These are phyloP conservation scores for Sardina pilchardus DNA, from an alignment of 2,113 vertebrate genomes.

Conservation along the genomic window DNA sequence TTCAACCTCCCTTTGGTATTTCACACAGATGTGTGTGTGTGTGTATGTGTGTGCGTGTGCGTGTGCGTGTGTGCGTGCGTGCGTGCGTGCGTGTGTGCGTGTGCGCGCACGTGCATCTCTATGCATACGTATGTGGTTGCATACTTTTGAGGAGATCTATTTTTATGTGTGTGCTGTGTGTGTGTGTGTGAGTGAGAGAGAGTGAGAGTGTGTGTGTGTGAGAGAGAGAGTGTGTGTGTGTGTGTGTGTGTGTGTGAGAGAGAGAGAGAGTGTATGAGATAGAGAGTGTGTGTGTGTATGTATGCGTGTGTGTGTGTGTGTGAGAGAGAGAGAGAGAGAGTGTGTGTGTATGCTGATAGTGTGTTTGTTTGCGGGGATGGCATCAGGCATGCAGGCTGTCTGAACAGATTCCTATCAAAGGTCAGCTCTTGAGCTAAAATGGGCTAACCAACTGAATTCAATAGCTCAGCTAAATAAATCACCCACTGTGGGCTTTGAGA, in stretches of 20 bases:
- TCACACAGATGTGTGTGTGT: neutral
- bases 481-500: neutral
- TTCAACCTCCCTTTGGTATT: slow-evolving; percentile 23
- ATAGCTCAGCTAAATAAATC: neutral
- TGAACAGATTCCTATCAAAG: slow-evolving; percentile 15
- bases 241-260: neutral
- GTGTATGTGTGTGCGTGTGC: neutral
- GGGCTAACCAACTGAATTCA: slow-evolving; percentile 33
- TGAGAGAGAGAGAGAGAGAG: too few species aligned
- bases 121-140: neutral
- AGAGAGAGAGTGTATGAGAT: neutral
- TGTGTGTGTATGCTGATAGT: neutral
- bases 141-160: neutral
- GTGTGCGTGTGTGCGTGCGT: neutral
- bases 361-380: neutral
- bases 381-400: neutral
- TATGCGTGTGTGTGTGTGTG: neutral
- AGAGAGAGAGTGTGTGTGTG: neutral
- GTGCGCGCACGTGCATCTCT: neutral
- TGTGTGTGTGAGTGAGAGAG: neutral
- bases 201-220: neutral
- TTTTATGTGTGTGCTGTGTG: neutral
- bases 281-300: neutral
- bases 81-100: neutral
- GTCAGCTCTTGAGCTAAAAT: slow-evolving; percentile 31